Conservation (phyloP, 1,140 invertebrate genomes). For the Aphaenogaster floridana region DNA sequence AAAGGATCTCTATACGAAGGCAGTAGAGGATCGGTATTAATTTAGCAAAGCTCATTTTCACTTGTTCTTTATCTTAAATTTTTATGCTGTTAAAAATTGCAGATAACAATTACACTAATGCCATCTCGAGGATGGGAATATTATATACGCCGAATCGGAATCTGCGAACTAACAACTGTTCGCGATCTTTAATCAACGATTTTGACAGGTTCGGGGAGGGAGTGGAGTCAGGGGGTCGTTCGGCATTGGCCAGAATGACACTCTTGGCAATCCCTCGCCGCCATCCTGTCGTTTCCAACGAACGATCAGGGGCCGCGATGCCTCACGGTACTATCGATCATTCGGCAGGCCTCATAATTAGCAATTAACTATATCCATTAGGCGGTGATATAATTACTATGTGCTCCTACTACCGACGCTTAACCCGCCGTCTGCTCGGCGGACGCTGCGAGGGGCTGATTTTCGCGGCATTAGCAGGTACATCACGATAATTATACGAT, state of each 20-base stretch:
- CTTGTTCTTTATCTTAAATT: not conserved
- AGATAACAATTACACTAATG: not conserved
- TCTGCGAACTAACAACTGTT: constrained; percentile 27
- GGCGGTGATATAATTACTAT: constrained; percentile 87
- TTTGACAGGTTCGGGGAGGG: constrained; percentile 55
- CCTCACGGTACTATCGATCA: constrained; percentile 86
- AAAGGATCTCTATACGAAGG: not conserved
- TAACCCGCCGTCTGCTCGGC: constrained; percentile 81
- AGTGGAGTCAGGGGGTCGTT: constrained; percentile 54
- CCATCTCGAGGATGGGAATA: not conserved
- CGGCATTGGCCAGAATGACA: constrained; percentile 79
- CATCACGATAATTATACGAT: constrained; percentile 84
- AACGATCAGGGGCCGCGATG: constrained; percentile 79
- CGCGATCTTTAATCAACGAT: constrained; percentile 63
- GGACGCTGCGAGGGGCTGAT: constrained; percentile 81
- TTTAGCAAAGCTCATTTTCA: not conserved
- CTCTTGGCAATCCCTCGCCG: constrained; percentile 82
- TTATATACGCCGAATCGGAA: not conserved
- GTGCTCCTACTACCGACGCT: constrained; percentile 83
- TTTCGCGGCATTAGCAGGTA: constrained; percentile 83
- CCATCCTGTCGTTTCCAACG: constrained; percentile 78
- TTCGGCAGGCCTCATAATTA: constrained; percentile 87
- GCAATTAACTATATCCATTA: constrained; percentile 88
- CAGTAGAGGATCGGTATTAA: not conserved
- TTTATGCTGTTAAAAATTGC: not conserved